phyloP scores from a whole-genome alignment of 2,797 vertebrate genomes.

The Gephyroberyx darwinii region DNA sequence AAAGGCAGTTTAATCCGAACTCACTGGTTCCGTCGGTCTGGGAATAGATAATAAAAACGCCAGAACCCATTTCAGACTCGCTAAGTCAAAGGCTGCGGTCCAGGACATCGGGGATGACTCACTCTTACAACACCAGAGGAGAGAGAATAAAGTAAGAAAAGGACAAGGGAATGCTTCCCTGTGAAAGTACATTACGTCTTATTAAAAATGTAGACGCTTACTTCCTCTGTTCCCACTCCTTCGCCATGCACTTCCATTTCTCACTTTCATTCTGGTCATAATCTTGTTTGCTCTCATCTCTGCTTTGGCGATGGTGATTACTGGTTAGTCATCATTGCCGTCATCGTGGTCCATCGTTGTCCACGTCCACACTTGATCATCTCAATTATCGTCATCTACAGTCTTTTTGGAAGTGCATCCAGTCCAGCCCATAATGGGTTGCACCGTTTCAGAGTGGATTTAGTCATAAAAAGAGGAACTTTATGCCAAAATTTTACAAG shows the following conservation, averaged over 20 bases:
- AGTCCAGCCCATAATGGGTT: no score
- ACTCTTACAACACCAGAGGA: constrained; percentile 15
- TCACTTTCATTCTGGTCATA: not conserved
- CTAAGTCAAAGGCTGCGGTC: constrained; percentile 23
- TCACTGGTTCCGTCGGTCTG: constrained; percentile 9
- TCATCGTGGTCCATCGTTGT: not conserved
- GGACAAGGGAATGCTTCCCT: not conserved
- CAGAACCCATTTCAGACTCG: constrained; percentile 15
- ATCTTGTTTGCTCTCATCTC: not conserved
- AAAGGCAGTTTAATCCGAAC: not conserved
- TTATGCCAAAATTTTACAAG: no score
- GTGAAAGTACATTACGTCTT: not conserved
- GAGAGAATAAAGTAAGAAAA: constrained; percentile 7
- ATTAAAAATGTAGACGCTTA: not conserved
- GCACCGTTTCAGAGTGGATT: no score
- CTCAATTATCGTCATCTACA: no score
- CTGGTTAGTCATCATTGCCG: not conserved
- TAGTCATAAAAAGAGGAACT: no score
- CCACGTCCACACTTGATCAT: not conserved
- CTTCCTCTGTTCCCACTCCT: not conserved
- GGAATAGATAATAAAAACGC: constrained; percentile 8
- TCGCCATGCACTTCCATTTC: not conserved
- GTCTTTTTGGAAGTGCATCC: no score
- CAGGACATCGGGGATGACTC: constrained; percentile 26
- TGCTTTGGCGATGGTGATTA: not conserved